These are phyloP conservation scores for Palythoa heliodiscus DNA, from an alignment of 92 coral and sea anemone species.

Conservation along the genomic window DNA sequence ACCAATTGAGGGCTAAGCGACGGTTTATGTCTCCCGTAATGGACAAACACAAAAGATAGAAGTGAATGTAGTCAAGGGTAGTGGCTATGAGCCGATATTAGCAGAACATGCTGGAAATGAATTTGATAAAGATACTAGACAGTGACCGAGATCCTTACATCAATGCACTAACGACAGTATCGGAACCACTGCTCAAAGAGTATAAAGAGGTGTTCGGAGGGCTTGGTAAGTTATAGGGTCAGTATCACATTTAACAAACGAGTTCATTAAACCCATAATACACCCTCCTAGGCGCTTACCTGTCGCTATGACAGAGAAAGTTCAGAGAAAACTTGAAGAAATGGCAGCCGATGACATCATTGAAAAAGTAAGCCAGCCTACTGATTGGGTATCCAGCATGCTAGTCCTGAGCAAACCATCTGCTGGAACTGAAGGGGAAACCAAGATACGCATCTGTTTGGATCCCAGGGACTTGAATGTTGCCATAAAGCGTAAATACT, in stretches of 20 bases:
- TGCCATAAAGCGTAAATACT: not conserved
- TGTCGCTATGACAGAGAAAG: not conserved
- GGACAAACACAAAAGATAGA: conserved; percentile 45
- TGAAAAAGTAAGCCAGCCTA: not conserved
- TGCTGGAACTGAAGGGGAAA: not conserved
- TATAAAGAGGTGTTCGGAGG: conserved; percentile 44
- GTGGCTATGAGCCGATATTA: conserved; percentile 52
- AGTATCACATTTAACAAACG: conserved; percentile 44
- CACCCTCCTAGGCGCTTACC: not conserved
- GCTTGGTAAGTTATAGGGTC: conserved; percentile 22
- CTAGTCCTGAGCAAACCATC: conserved; percentile 19
- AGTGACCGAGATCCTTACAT: conserved; percentile 38
- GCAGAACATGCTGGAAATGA: conserved; percentile 60
- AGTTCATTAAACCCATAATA: conserved; percentile 13
- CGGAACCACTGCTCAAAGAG: not conserved
- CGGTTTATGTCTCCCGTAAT: conserved; percentile 31
- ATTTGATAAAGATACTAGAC: conserved; percentile 54
- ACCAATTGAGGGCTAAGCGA: conserved; percentile 53
- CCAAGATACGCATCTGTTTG: conserved; percentile 13
- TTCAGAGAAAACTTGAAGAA: conserved; percentile 3
- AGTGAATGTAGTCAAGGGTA: conserved; percentile 48
- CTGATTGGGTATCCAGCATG: conserved; percentile 47
- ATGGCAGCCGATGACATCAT: not conserved
- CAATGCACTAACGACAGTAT: not conserved
- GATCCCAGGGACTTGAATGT: not conserved